phyloP scores from a whole-genome alignment of 2,113 vertebrate genomes.

The Phalacrocorax brasilianus region DNA sequence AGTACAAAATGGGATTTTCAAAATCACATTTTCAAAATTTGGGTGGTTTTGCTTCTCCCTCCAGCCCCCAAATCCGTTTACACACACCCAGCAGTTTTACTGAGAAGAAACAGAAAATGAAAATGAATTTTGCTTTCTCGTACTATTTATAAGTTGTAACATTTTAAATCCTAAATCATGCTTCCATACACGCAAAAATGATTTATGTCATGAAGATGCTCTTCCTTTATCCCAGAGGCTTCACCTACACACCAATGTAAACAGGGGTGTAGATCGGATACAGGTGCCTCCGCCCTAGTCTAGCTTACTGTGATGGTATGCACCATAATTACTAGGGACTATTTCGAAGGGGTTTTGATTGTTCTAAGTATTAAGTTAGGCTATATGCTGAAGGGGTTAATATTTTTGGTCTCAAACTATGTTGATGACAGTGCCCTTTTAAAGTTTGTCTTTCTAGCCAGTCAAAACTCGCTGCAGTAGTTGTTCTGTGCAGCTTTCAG shows the following conservation, averaged over 20 bases:
- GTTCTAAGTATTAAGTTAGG: neutral
- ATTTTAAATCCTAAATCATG: neutral
- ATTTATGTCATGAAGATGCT: neutral
- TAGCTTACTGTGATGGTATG: neutral
- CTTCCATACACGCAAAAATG: neutral
- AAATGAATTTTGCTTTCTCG: neutral
- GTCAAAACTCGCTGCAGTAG: neutral
- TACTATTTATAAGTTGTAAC: neutral
- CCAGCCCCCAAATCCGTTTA: neutral
- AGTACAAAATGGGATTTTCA: neutral
- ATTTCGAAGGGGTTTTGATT: neutral
- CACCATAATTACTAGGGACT: neutral
- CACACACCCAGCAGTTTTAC: neutral
- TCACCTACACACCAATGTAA: neutral
- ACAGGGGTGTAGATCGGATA: constrained; percentile 29
- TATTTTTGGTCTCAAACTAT: neutral
- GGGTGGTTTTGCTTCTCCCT: neutral
- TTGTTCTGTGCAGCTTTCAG: neutral
- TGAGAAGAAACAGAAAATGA: neutral
- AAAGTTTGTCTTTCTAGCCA: neutral
- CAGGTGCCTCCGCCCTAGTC: neutral
- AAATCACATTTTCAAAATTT: neutral
- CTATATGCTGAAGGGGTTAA: neutral
- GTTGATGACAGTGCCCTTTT: neutral
- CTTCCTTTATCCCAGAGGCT: neutral